These are phyloP conservation scores for Dicentrarchus labrax DNA, from an alignment of 2,113 vertebrate genomes.

Conservation along the genomic window DNA sequence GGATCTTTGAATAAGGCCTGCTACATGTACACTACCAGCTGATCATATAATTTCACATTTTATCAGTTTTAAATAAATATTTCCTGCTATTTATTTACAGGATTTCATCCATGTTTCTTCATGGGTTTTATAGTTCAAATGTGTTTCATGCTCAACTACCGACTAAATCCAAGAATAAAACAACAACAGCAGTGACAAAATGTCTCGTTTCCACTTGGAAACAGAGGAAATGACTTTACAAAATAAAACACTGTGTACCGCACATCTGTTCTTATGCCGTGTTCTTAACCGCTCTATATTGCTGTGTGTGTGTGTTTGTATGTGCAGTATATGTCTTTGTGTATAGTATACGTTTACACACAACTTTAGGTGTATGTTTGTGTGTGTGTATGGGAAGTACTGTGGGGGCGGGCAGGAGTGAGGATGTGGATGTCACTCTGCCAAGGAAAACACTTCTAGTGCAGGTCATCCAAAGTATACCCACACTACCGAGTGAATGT, in stretches of 20 bases:
- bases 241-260: neutral
- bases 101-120: neutral
- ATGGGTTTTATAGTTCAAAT: neutral
- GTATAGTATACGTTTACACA: neutral
- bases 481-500: constrained; percentile 47
- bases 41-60: constrained; percentile 3
- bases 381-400: constrained; percentile 27
- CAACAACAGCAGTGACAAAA: neutral
- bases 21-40: neutral
- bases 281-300: constrained; percentile 7
- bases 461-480: constrained; percentile 58
- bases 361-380: neutral
- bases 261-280: constrained; percentile 8
- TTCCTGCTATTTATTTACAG: neutral
- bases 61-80: neutral
- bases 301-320: constrained; percentile 1
- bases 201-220: constrained; percentile 16
- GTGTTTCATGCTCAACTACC: neutral
- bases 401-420: constrained; percentile 48
- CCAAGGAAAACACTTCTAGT: constrained; percentile 62
- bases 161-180: neutral
- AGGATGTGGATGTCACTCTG: constrained; percentile 60
- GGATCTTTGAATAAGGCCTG: constrained; percentile 9
- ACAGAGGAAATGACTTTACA: neutral
- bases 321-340: constrained; percentile 1